Base-by-base conservation (phyloP, 2,888 invertebrate species). In the Clunio marinus region DNA sequence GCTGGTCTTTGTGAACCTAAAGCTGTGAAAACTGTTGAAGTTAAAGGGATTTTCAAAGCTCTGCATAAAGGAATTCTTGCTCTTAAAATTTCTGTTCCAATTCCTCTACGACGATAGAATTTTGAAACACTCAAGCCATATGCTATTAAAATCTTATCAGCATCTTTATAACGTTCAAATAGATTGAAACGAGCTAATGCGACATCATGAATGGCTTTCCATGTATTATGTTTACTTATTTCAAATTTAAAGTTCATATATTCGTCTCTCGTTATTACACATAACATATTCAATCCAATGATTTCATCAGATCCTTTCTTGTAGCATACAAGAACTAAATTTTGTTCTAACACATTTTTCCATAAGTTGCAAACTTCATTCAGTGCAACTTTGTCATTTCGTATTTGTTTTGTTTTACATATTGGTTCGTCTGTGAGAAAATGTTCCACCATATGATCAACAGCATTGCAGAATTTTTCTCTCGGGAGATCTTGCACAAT, bases 361-460 rank as follows among this genome's bases (percentile, higher is more conserved):
- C 77, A 78, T 15, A 77, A 10, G 1, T 24, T 22, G 1, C 71
- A 71, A 20, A 76, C 72, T 20, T 74, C 75, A 4, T 72, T 22
- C 0, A 74, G n/a, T 7, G 57, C 57, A 13, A 2, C 24, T 24
- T 10, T 10, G 15, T 24, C 60, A 5, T 22, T 35, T 20, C n/a
- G 17, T 5, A 58, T n/a, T 17, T 17, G 70, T 70, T 70, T 70
- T 66, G 69, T 69, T 70, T 70, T 81, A 77, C 81, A 82, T 13
- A 83, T 79, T 0, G 83, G 82, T 69, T 83, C 83, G 45, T 83
- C 82, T n/a, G 74, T 74, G 1, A 79, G 77, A 72, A 83, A 84
- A 71, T 81, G 75, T 1, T 73, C 75, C 1, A 74, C 72, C 72
- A 84, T 76, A 70, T 81, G 74, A 1, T 78, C 74, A 1, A 82